Evolutionary conservation across 2,113 vertebrate species (phyloP).

Genomic region (Cryptoleucopteryx plumbea): DNA sequence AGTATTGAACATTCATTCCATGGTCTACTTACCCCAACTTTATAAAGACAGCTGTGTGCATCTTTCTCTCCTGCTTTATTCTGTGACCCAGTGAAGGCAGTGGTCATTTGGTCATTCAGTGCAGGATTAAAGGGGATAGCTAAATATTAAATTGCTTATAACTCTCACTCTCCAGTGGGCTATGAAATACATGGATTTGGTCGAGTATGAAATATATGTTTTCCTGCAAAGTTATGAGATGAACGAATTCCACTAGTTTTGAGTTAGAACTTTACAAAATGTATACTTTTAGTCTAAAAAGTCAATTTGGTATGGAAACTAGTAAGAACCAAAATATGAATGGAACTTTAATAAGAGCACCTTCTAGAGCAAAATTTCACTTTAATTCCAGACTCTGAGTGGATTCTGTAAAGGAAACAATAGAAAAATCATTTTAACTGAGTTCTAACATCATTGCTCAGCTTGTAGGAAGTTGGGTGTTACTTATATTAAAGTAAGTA

Average conservation of each 20-base stretch:
- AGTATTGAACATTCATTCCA: fast-evolving
- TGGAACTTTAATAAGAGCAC: background rate
- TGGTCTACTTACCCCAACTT: background rate
- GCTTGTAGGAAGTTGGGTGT: background rate
- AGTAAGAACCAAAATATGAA: background rate
- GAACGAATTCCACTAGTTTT: background rate
- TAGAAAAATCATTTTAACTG: background rate
- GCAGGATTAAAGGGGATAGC: background rate
- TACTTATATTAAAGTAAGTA: background rate
- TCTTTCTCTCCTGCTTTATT: background rate
- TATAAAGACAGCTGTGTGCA: background rate
- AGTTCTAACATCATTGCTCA: background rate
- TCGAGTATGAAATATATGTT: background rate
- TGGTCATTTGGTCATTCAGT: no score
- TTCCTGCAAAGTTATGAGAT: background rate
- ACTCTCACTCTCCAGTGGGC: background rate
- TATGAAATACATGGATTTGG: background rate
- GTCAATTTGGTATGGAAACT: background rate
- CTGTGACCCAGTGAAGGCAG: background rate
- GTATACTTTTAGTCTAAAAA: background rate
- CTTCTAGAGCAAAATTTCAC: background rate
- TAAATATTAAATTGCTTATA: background rate
- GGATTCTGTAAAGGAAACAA: background rate
- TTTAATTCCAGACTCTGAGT: background rate
- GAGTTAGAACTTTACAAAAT: background rate